phyloP scores from a whole-genome alignment of 1,140 invertebrate genomes.

The Drosophila nannoptera region DNA sequence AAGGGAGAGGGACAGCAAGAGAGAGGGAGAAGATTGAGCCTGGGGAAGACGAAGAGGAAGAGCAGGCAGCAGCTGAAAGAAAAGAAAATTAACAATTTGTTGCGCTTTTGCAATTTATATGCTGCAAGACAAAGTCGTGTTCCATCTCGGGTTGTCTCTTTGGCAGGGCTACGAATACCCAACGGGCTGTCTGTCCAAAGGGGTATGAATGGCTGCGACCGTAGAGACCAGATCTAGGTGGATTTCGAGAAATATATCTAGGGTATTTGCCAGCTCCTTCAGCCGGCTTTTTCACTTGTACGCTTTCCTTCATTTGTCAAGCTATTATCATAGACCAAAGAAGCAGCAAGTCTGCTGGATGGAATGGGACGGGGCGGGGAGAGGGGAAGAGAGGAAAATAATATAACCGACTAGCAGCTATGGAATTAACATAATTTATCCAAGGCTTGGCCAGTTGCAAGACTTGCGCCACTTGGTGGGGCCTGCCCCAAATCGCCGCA shows the following conservation, averaged over 20 bases:
- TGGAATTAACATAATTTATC: constrained; percentile 74
- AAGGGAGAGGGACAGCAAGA: background rate
- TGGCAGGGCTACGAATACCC: constrained; percentile 13
- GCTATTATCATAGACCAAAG: constrained; percentile 49
- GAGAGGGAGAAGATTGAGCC: background rate
- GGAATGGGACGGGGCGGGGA: background rate
- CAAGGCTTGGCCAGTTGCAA: constrained; percentile 29
- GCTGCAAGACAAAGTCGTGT: constrained; percentile 35
- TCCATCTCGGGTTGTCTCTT: constrained; percentile 32
- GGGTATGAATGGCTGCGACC: background rate
- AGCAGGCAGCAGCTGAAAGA: constrained; percentile 34
- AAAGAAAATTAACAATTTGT: constrained; percentile 75
- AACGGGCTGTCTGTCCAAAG: background rate
- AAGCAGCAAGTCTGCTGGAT: constrained; percentile 1
- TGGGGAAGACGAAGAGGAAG: background rate
- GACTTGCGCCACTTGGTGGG: constrained; percentile 26
- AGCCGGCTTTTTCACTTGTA: constrained; percentile 15
- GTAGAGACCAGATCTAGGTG: too few species aligned
- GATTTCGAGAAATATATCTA: background rate
- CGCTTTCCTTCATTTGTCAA: constrained; percentile 66
- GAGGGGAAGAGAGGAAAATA: background rate
- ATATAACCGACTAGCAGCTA: constrained; percentile 34
- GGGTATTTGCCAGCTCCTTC: background rate
- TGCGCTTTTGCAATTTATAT: constrained; percentile 75
- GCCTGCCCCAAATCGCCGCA: constrained; percentile 1